These are phyloP conservation scores for Polymixis lichenea DNA, from an alignment of 2,888 invertebrate species.

Conservation along the genomic window DNA sequence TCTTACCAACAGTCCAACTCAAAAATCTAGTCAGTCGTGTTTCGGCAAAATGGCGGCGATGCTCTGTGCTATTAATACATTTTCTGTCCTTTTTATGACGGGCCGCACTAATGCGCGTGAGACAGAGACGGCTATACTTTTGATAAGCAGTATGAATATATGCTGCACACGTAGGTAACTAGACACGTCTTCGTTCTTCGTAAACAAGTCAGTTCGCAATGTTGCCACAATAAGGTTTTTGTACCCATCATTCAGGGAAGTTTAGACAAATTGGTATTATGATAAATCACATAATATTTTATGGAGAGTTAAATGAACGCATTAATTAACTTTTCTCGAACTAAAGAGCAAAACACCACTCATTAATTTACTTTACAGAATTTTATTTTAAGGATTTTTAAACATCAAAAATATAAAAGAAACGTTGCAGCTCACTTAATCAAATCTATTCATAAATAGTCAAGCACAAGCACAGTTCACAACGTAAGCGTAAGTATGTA, in stretches of 20 bases:
- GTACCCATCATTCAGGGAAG: slow-evolving; percentile 52
- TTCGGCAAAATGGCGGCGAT: slow-evolving; percentile 89
- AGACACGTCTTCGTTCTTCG: slow-evolving; percentile 89
- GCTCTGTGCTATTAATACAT: slow-evolving; percentile 86
- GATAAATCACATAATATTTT: not conserved
- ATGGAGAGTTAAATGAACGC: not conserved
- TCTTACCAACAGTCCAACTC: slow-evolving; percentile 74
- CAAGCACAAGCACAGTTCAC: not conserved
- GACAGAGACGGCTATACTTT: slow-evolving; percentile 81
- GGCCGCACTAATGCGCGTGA: slow-evolving; percentile 51
- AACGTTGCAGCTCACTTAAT: not conserved
- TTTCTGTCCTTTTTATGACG: slow-evolving; percentile 76
- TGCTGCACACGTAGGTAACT: slow-evolving; percentile 87
- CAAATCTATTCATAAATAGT: not conserved
- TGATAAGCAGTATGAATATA: slow-evolving; percentile 81
- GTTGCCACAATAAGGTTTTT: slow-evolving; percentile 77
- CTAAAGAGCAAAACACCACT: not conserved
- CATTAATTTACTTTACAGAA: not conserved
- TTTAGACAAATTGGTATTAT: not conserved
- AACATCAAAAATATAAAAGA: not conserved
- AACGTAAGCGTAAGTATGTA: not conserved
- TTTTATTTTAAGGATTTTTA: not conserved
- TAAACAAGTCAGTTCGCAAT: slow-evolving; percentile 84
- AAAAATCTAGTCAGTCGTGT: slow-evolving; percentile 82
- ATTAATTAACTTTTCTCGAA: not conserved